Evolutionary conservation across 2,797 vertebrate genomes (phyloP), one percentile per base, ranked within the genome.

Genomic region (Poecile montanus): DNA sequence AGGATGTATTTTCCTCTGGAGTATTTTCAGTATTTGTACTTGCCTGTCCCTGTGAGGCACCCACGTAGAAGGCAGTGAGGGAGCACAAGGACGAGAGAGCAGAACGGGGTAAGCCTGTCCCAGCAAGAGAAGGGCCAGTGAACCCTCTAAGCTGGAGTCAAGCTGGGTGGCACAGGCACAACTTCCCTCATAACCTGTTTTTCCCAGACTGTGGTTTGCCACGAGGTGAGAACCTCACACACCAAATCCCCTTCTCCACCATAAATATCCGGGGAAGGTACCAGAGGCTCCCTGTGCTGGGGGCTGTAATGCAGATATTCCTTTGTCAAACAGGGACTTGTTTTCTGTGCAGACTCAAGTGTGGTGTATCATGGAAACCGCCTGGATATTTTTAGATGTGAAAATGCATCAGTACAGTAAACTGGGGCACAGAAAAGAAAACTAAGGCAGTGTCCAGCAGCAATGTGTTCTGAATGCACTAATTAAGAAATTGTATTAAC

Each of bases 381-480:
- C 89, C 66, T 1, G 1, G 89, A 9, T 86, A 93, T 84, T 95
- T 93, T 92, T 85, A 92, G 76, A 86, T 44, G 45, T 79, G 89
- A 88, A 93, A 93, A 96, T 7, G 32, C 73, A 91, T 75, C 74
- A 34, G 61, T 61, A 61, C 57, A 68, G 42, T 21, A 86, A 97
- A 93, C 42, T 67, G 44, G 85, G 85, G 48, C 82, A 80, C n/a
- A 70, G 84, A 50, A 58, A 91, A 71, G 70, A 85, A 79, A 95
- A 58, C 56, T 10, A 40, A 92, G 42, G 11, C 54, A 42, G 82
- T 27, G 79, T 84, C 89, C 89, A 92, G 91, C 63, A 89, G 57
- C 29, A 32, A 2, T 66, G 58, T 36, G 27, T 51, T 74, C 32
- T 38, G 65, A 68, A 66, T 16, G 38, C 34, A 26, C 40, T 72